These are phyloP conservation scores for Bradysia coprophila DNA, from an alignment of 1,140 invertebrate species.

Conservation along the genomic window DNA sequence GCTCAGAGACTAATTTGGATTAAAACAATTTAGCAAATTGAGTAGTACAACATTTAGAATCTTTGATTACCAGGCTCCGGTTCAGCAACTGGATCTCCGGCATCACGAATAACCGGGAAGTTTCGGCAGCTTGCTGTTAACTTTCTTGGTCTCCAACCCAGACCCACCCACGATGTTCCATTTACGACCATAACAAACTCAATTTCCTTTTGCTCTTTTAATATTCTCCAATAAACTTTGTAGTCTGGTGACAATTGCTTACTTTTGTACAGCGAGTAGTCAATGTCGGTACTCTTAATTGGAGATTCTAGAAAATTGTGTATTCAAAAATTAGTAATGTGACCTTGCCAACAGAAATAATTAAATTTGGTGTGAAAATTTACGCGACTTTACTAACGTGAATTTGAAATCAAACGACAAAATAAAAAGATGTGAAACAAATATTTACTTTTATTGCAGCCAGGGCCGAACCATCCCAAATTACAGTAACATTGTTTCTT, in stretches of 20 bases:
- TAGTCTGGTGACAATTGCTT: constrained; percentile 51
- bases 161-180: constrained; percentile 64
- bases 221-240: constrained; percentile 62
- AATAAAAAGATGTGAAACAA: too few relatives aligned
- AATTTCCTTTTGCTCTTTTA: constrained; percentile 61
- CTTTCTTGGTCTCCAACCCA: constrained; percentile 62
- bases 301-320: constrained; percentile 33
- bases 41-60: too few relatives aligned
- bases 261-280: constrained; percentile 45
- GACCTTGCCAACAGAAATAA: too few relatives aligned
- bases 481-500: constrained; percentile 78
- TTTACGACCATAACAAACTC: constrained; percentile 72
- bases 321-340: constrained; percentile 6
- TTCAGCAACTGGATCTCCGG: constrained; percentile 8
- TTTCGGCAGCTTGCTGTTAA: constrained; percentile 54
- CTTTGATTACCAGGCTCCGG: not conserved
- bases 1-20: not conserved
- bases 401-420: too few relatives aligned
- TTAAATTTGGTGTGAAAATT: too few relatives aligned
- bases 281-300: constrained; percentile 39
- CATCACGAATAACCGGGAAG: constrained; percentile 45
- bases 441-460: constrained; percentile 54
- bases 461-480: constrained; percentile 63
- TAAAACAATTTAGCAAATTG: too few relatives aligned
- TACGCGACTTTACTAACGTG: too few relatives aligned